Percentiles rank a stretch among this genome's conserved stretches.
phyloP scores from a whole-genome alignment of 2,113 vertebrate genomes.

The Eptatretus burgeri region DNA sequence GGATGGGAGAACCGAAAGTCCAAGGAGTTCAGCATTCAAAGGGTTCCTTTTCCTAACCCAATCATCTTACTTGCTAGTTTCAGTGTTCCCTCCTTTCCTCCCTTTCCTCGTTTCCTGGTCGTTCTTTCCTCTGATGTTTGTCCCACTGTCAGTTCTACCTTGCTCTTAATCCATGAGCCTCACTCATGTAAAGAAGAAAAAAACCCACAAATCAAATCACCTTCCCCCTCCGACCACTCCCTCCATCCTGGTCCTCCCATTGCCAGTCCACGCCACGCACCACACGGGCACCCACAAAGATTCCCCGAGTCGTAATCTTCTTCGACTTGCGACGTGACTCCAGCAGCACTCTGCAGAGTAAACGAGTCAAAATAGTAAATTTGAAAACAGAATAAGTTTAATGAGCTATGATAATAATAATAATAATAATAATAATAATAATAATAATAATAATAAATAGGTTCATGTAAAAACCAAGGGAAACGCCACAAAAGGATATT shows the following conservation, averaged over 20 bases:
- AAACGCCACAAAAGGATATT: not conserved
- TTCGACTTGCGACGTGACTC: conserved; percentile 96
- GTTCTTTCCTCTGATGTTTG: no score
- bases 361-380: conserved; percentile 10
- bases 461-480: not conserved
- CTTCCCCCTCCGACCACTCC: conserved; percentile 93
- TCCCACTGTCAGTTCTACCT: no score
- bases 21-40: no score
- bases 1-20: no score
- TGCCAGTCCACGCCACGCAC: conserved; percentile 97
- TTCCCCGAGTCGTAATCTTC: conserved; percentile 94
- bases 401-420: not conserved
- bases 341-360: conserved; percentile 45
- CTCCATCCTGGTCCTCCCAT: conserved; percentile 97
- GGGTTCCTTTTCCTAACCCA: no score
- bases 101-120: no score
- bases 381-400: not conserved
- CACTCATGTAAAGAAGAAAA: no score
- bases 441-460: conserved; percentile 11
- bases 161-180: no score
- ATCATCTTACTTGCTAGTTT: no score
- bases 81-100: no score
- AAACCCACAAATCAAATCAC: conserved; percentile 14
- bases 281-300: conserved; percentile 78
- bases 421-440: not conserved